These are phyloP conservation scores for Plemyria rubiginata DNA, from an alignment of 2,888 invertebrate genomes.

Conservation along the genomic window DNA sequence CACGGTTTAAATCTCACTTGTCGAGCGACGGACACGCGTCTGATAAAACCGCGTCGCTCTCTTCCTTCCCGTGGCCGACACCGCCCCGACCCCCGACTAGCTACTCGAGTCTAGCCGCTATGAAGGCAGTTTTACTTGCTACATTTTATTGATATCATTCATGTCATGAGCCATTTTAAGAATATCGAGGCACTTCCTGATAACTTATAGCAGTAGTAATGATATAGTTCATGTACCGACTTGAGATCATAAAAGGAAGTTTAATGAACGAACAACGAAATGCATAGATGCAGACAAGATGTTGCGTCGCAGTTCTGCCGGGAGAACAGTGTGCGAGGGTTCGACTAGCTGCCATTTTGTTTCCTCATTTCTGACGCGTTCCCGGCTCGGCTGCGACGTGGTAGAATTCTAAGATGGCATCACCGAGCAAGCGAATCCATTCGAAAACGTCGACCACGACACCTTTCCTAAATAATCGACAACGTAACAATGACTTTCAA, in stretches of 20 bases:
- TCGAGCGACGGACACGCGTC: slow-evolving; percentile 52
- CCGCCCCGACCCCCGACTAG: slow-evolving; percentile 30
- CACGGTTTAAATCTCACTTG: slow-evolving; percentile 59
- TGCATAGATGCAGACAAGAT: slow-evolving; percentile 60
- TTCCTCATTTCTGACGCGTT: slow-evolving; percentile 8
- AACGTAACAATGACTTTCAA: slow-evolving; percentile 54
- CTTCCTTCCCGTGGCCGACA: slow-evolving; percentile 44
- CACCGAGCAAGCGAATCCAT: slow-evolving; percentile 47
- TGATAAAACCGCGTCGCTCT: slow-evolving; percentile 28
- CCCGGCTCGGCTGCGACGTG: slow-evolving; percentile 20
- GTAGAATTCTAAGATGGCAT: slow-evolving; percentile 29
- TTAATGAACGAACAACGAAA: slow-evolving; percentile 46
- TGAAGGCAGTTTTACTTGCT: slow-evolving; percentile 71
- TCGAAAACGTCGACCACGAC: slow-evolving; percentile 49
- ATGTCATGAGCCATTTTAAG: slow-evolving; percentile 61
- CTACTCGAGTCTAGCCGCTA: slow-evolving; percentile 62
- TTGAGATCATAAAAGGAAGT: slow-evolving; percentile 66
- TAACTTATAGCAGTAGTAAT: slow-evolving; percentile 48
- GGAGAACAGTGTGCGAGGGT: slow-evolving; percentile 16
- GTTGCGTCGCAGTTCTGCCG: slow-evolving; percentile 37
- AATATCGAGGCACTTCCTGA: slow-evolving; percentile 75
- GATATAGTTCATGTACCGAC: slow-evolving; percentile 37
- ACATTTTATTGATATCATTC: slow-evolving; percentile 66
- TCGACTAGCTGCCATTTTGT: slow-evolving; percentile 25
- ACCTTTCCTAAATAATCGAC: slow-evolving; percentile 45